Conservation (phyloP, 1,140 invertebrate species). For the Wasmannia auropunctata region DNA sequence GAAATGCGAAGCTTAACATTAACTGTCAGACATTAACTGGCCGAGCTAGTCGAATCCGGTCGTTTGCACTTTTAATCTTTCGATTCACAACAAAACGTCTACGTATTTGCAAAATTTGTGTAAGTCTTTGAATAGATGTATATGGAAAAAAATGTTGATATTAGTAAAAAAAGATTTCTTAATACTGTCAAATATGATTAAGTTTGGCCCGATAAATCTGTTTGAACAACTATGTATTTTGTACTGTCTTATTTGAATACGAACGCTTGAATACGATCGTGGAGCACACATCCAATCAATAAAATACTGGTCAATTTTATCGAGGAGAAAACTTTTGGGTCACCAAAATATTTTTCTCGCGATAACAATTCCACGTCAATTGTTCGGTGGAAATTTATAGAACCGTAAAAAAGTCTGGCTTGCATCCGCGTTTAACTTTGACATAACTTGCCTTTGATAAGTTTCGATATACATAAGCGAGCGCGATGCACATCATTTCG, state of each 20-base stretch:
- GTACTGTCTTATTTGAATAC: slow-evolving; percentile 37
- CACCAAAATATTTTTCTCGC: slow-evolving; percentile 63
- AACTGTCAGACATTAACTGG: slow-evolving; percentile 10
- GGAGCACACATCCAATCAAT: slow-evolving; percentile 44
- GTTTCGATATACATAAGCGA: neutral
- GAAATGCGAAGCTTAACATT: neutral
- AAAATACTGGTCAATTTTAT: slow-evolving; percentile 53
- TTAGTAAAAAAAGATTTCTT: neutral
- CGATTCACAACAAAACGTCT: neutral
- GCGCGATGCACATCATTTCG: neutral
- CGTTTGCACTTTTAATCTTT: neutral
- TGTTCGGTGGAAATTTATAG: slow-evolving; percentile 46
- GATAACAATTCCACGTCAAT: slow-evolving; percentile 12
- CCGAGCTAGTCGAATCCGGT: neutral
- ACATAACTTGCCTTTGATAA: slow-evolving; percentile 18
- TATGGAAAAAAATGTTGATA: neutral
- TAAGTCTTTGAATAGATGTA: neutral
- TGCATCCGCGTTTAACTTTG: neutral
- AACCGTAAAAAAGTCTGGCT: slow-evolving; percentile 55
- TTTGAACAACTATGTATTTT: neutral
- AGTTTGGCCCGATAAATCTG: neutral
- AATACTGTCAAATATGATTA: neutral
- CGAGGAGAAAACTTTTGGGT: slow-evolving; percentile 57
- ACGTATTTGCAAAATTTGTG: neutral
- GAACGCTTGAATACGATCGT: neutral